Base-by-base conservation (phyloP, 2,113 vertebrate species). In the Oncorhynchus mykiss region DNA sequence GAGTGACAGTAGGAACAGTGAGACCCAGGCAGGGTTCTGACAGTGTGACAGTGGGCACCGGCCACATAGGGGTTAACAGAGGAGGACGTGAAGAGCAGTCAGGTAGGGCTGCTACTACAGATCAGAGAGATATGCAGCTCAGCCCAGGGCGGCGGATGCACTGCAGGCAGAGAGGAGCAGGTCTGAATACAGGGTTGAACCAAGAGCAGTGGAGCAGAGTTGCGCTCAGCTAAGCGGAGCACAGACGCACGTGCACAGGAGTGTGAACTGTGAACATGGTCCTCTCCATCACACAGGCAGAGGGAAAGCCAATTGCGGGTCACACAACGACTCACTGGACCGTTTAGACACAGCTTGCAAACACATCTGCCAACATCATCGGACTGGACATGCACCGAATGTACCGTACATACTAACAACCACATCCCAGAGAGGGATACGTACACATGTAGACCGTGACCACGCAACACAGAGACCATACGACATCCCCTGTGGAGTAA, bases 201-300 rank as follows among this genome's bases (percentile, higher is more conserved):
- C 64, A 8, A 14, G 54, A 18, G n/a, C 62, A 71, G 54, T 65
- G 31, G 12, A 54, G 49, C 27, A 3, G 51, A 39, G 71, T 45
- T 34, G 48, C 48, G 27, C 75, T 76, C 51, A 76, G 31, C 6
- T 27, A 51, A 27, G 72, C 71, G 45, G 49, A 54, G 66, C 62
- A 3, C 78, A 48, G 9, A 67, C 39, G 72, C 75, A 82, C 59
- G 34, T 84, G 80, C 39, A 80, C 72, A 31, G 66, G 70, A 80
- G 83, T 78, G 79, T 73, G 87, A 45, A 45, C 39, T 1, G 39
- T 45, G 39, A 87, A 64, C 59, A 67, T 68, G 59, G 67, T 27
- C 67, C 62, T 71, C 65, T 70, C 71, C 51, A 45, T 11, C 39
- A 82, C 65, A 24, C 49, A 74, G 77, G 71, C 69, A 9, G 2